Percentiles rank a stretch among this genome's conserved stretches.
Evolutionary conservation across 2,113 vertebrate genomes (phyloP).

Genomic region (Strix uralensis): DNA sequence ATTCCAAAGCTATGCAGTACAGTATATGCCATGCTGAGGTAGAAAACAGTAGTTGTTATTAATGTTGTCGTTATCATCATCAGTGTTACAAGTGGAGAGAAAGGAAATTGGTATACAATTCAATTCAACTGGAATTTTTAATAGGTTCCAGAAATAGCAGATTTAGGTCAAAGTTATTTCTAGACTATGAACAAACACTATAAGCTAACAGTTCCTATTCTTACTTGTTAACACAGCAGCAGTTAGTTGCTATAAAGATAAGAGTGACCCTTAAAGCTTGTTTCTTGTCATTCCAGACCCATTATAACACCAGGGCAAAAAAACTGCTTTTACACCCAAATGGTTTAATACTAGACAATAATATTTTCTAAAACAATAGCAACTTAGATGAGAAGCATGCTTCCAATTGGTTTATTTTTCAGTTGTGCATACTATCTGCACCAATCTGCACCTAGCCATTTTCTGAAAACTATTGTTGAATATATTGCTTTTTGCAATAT

Average conservation of each 20-base stretch:
- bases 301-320: not conserved
- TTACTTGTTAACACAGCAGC: not conserved
- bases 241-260: not conserved
- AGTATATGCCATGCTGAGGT: not conserved
- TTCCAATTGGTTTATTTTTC: not conserved
- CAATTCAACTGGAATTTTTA: not conserved
- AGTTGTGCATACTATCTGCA: not conserved
- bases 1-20: not conserved
- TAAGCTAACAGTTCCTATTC: not conserved
- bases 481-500: not conserved
- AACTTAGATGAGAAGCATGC: not conserved
- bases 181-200: not conserved
- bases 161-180: slow-evolving; percentile 11
- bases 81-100: not conserved
- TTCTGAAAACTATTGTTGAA: not conserved
- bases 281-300: not conserved
- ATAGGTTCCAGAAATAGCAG: not conserved
- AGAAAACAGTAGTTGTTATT: not conserved
- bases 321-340: not conserved
- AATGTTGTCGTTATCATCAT: not conserved
- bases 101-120: not conserved
- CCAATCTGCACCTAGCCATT: not conserved
- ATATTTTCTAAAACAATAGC: not conserved
- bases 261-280: not conserved
- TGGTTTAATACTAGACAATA: not conserved